Conservation (phyloP, 2,113 vertebrate species). For the Lepus timidus region DNA sequence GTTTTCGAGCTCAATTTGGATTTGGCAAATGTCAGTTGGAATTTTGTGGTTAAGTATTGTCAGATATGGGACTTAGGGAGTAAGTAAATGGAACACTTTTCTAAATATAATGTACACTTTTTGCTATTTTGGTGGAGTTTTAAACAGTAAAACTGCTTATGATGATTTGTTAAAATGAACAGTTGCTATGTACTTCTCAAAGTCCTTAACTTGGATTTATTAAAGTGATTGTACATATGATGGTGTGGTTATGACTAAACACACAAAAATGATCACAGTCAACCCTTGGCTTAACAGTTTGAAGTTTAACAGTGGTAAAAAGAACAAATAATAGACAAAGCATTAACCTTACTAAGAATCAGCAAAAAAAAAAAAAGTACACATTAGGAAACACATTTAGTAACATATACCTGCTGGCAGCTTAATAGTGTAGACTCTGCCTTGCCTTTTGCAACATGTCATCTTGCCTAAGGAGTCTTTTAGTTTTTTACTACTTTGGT, state of each 20-base stretch:
- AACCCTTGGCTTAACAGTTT: constrained; percentile 28
- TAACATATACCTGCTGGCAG: not conserved
- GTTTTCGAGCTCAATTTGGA: constrained; percentile 35
- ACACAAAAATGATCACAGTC: constrained; percentile 3
- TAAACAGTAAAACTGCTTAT: not conserved
- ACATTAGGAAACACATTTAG: constrained; percentile 23
- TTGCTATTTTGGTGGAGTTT: not conserved
- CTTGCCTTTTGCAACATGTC: not conserved
- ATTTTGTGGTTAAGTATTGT: constrained; percentile 39
- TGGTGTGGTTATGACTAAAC: constrained; percentile 20
- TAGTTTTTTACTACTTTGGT: not conserved
- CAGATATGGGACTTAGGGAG: not conserved
- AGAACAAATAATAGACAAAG: constrained; percentile 14
- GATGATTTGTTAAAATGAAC: constrained; percentile 11
- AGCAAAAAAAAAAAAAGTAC: constrained; percentile 13
- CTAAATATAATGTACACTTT: not conserved
- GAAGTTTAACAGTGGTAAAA: constrained; percentile 12
- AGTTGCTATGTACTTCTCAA: constrained; percentile 18
- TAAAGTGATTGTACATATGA: constrained; percentile 39
- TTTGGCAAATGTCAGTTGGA: constrained; percentile 22
- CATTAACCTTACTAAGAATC: constrained; percentile 21
- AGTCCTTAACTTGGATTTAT: constrained; percentile 57
- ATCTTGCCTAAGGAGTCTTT: not conserved
- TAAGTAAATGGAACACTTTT: constrained; percentile 6
- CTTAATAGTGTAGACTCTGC: not conserved